Evolutionary conservation across 2,888 invertebrate species (phyloP).

Genomic region (Ischnus inquisitorius): DNA sequence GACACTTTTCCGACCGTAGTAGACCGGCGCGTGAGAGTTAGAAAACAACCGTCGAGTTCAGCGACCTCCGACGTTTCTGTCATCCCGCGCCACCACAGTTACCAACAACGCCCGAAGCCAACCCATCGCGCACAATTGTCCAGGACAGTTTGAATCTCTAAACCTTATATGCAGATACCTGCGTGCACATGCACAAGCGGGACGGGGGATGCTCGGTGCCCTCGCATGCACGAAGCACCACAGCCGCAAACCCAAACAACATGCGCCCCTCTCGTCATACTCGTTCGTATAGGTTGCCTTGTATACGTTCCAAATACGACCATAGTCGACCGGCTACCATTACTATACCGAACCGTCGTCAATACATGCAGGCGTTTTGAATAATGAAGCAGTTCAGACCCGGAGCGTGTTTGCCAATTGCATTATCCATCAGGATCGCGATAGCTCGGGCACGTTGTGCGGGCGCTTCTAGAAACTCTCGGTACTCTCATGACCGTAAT

Average conservation of each 20-base stretch:
- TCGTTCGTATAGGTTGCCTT: background rate
- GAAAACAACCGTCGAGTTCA: constrained; percentile 50
- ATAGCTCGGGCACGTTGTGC: constrained; percentile 60
- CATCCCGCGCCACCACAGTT: constrained; percentile 10
- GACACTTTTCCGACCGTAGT: background rate
- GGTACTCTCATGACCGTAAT: constrained; percentile 44
- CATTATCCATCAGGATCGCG: constrained; percentile 65
- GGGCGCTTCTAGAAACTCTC: constrained; percentile 45
- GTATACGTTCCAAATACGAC: constrained; percentile 19
- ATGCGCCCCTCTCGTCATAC: constrained; percentile 25
- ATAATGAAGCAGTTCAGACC: constrained; percentile 76
- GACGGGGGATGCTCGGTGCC: background rate
- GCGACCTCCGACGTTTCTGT: constrained; percentile 28
- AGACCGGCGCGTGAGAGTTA: constrained; percentile 27
- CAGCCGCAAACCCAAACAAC: constrained; percentile 3
- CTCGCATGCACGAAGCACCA: constrained; percentile 19
- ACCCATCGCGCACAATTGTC: constrained; percentile 45
- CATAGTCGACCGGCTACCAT: constrained; percentile 1
- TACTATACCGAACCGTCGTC: constrained; percentile 51
- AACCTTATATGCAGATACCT: constrained; percentile 63
- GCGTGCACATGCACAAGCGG: constrained; percentile 31
- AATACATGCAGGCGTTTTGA: constrained; percentile 72
- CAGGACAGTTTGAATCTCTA: constrained; percentile 56
- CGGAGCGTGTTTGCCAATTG: constrained; percentile 67
- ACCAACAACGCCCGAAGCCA: constrained; percentile 22